phyloP scores from a whole-genome alignment of 2,113 vertebrate species.

The Struthio camelus region DNA sequence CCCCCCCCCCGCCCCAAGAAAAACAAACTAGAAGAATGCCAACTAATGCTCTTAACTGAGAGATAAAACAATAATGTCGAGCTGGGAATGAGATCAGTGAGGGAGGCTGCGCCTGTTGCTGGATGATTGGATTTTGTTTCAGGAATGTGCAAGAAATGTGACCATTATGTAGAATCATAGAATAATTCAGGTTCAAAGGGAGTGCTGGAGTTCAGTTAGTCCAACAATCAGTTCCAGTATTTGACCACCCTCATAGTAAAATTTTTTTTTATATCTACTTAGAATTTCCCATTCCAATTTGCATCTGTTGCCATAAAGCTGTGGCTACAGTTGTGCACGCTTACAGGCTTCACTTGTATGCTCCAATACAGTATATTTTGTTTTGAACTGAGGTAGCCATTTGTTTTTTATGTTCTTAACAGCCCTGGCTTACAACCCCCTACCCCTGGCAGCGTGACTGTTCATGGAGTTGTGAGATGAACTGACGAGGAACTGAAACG shows the following conservation, averaged over 20 bases:
- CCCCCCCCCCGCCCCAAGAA: background rate
- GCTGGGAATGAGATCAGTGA: background rate
- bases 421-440: background rate
- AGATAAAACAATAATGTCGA: background rate
- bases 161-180: background rate
- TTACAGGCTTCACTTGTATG: background rate
- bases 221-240: background rate
- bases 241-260: background rate
- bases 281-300: background rate
- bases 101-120: background rate
- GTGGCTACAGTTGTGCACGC: background rate
- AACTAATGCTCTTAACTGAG: background rate
- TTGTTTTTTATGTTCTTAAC: background rate
- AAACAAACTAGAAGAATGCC: background rate
- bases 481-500: accelerated
- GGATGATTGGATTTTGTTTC: background rate
- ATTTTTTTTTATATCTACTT: too few relatives aligned
- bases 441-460: background rate
- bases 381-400: background rate
- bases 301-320: background rate
- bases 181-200: background rate
- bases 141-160: background rate
- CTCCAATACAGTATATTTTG: accelerated
- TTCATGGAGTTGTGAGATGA: background rate
- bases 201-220: background rate